These are phyloP conservation scores for Percopsis omiscomaycus DNA, from an alignment of 2,797 vertebrate species.

Conservation along the genomic window DNA sequence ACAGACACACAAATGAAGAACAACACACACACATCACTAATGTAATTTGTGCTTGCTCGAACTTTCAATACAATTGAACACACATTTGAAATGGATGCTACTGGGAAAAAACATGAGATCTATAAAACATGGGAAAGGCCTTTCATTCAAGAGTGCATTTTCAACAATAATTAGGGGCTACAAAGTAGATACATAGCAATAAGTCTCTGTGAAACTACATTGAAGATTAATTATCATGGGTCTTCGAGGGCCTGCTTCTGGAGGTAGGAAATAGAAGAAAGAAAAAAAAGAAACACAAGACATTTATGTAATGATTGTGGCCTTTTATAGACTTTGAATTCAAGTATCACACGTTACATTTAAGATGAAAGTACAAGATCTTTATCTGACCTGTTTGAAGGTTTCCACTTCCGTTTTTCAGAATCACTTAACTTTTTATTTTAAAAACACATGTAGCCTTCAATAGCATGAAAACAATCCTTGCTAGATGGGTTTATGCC, in stretches of 20 bases:
- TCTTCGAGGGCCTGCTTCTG: background rate
- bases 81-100: conserved; percentile 13
- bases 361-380: conserved; percentile 5
- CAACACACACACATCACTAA: conserved; percentile 2
- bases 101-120: conserved; percentile 15
- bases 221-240: background rate
- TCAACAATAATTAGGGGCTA: background rate
- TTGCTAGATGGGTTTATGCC: conserved; percentile 22
- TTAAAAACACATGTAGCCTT: conserved; percentile 6
- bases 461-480: conserved; percentile 28
- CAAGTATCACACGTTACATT: conserved; percentile 58
- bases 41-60: conserved; percentile 1
- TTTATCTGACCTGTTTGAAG: too few relatives aligned
- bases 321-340: conserved; percentile 42
- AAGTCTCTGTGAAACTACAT: too few relatives aligned
- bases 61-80: conserved; percentile 10
- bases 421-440: too few relatives aligned
- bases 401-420: too few relatives aligned
- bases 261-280: too few relatives aligned
- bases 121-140: background rate
- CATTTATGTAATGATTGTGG: conserved; percentile 51
- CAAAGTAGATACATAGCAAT: background rate
- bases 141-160: conserved; percentile 19
- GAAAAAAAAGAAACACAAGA: conserved; percentile 42
- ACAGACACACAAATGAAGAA: background rate